Conservation (phyloP, 2,888 invertebrate species). For the Agelastica alni region DNA sequence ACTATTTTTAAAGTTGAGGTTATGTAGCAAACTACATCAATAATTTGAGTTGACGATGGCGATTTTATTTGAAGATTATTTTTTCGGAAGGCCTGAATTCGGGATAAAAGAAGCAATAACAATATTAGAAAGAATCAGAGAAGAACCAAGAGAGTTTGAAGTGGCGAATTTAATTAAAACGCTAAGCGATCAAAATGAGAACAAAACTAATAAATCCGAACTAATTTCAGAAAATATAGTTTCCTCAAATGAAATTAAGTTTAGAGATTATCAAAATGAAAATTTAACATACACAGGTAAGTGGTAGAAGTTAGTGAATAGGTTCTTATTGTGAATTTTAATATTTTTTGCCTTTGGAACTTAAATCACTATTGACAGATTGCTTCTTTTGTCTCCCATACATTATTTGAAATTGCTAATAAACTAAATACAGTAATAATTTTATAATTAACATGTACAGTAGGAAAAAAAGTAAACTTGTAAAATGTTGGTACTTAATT, state of each 20-base stretch:
- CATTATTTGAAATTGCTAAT: too few relatives aligned
- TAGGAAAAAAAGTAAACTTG: too few relatives aligned
- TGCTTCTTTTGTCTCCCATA: too few relatives aligned
- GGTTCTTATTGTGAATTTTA: too few relatives aligned
- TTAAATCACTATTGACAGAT: too few relatives aligned
- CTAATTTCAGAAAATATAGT: constrained; percentile 2
- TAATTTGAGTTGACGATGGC: constrained; percentile 5
- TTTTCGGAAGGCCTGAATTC: constrained; percentile 6
- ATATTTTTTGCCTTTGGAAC: too few relatives aligned
- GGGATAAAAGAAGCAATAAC: constrained; percentile 10
- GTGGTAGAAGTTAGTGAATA: too few relatives aligned
- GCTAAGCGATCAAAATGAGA: constrained; percentile 8
- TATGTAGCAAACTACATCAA: constrained; percentile 5
- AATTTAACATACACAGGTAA: constrained; percentile 2
- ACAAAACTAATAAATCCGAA: neutral
- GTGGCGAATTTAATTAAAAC: constrained; percentile 7
- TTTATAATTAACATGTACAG: too few relatives aligned
- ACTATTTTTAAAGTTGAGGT: constrained; percentile 6
- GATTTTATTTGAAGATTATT: constrained; percentile 11
- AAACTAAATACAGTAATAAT: too few relatives aligned
- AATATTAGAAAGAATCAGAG: constrained; percentile 8
- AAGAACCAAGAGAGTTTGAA: constrained; percentile 9
- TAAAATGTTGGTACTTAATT: too few relatives aligned
- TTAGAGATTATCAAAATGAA: neutral
- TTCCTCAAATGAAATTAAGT: constrained; percentile 3